Percentiles rank a stretch among this genome's conserved stretches.
phyloP scores from a whole-genome alignment of 2,888 invertebrate species.

The Stenchaetothrips biformis region DNA sequence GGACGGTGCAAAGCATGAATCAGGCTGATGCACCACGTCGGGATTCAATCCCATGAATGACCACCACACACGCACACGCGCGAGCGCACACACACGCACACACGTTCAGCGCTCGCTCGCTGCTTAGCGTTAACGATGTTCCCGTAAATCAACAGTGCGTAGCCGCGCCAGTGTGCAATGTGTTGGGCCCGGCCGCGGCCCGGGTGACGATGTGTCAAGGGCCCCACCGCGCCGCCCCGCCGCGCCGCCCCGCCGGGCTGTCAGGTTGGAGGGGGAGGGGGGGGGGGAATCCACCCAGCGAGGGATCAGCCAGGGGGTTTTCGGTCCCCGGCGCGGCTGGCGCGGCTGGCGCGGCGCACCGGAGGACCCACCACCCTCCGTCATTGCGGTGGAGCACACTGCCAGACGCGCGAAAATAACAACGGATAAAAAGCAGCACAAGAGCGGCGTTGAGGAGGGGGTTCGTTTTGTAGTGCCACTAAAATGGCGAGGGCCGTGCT shows the following conservation, averaged over 20 bases:
- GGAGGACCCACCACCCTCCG: background rate
- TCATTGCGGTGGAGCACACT: background rate
- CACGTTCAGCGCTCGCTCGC: background rate
- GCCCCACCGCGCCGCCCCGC: background rate
- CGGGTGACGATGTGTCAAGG: slow-evolving; percentile 12
- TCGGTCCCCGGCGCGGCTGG: background rate
- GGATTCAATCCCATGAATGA: slow-evolving; percentile 7
- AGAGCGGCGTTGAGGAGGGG: background rate
- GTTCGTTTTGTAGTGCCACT: background rate
- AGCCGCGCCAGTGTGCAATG: background rate
- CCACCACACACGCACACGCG: background rate
- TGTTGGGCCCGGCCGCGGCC: background rate
- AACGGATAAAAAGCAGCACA: background rate
- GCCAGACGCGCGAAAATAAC: background rate
- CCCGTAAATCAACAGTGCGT: slow-evolving; percentile 6
- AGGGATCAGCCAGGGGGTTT: background rate
- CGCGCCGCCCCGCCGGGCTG: background rate
- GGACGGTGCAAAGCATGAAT: background rate
- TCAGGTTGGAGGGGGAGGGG: background rate
- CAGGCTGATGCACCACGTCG: background rate
- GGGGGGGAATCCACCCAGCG: background rate
- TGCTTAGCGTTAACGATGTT: slow-evolving; percentile 19
- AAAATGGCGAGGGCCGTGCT: background rate
- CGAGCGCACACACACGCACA: background rate
- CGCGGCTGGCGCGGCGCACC: background rate